Evolutionary conservation across 92 coral and sea anemone genomes (phyloP), one percentile per base, ranked within the genome.

Genomic region (Plumapathes pennacea): DNA sequence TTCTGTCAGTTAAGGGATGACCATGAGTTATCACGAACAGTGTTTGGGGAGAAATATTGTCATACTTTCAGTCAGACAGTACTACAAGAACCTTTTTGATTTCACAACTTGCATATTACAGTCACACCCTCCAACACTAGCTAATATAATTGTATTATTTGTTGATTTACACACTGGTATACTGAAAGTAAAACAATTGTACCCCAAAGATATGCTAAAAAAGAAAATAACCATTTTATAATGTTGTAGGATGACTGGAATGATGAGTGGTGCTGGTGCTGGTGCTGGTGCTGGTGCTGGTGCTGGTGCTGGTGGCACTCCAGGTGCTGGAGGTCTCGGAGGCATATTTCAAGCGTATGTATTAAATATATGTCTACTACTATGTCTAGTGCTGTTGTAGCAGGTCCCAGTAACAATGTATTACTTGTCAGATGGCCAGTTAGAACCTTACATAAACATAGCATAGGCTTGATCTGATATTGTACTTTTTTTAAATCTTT

Each of bases 261-360:
- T 92, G 72, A 92, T 92, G 97, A 45, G 79, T 18, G 79, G 61
- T 0, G 49, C 61, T 17, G 23, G 29, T 18, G 52, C 52, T 10
- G 40, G 59, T 17, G 60, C 31, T 38, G 78, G 44, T 3, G 68
- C 68, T 10, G 56, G 34, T 37, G 71, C 55, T 4, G 64, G 63
- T 0, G 75, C 55, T 1, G 60, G 78, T 0, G 66, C 25, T 24
- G 72, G 64, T 8, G 62, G 55, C 0, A 42, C 41, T 12, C 67
- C 59, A 12, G 81, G 62, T 8, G 74, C 52, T 17, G 82, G 71
- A 2, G 90, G 90, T 3, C 68, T 83, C 22, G 74, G 83, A 1
- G 48, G 72, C 29, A 67, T 85, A 10, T 87, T 87, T 56, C 86
- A 77, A 57, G 95, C 95, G 95, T 87, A 87, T 77, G 89, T 64